Conservation (phyloP, 1,140 invertebrate species). For the Antheraea mylitta region DNA sequence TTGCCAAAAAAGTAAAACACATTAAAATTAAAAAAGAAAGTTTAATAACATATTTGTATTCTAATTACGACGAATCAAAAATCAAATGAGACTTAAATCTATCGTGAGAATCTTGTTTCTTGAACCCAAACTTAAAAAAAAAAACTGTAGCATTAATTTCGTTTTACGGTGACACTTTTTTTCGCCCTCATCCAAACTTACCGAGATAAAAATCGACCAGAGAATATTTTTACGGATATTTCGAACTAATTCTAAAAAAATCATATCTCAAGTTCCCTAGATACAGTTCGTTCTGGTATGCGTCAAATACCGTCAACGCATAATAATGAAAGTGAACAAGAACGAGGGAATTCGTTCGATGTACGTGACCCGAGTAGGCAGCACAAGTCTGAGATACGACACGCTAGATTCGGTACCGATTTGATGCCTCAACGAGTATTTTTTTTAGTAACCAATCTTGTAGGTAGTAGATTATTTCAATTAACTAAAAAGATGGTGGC, state of each 20-base stretch:
- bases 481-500: no score
- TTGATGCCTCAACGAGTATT: no score
- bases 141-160: neutral
- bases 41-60: no score
- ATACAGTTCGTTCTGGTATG: slow-evolving; percentile 4
- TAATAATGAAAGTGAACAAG: slow-evolving; percentile 5
- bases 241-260: neutral
- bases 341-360: slow-evolving; percentile 10
- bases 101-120: no score
- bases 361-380: slow-evolving; percentile 13
- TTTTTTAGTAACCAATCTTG: no score
- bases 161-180: neutral
- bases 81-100: no score
- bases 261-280: neutral
- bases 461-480: no score
- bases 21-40: no score
- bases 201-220: neutral
- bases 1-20: no score
- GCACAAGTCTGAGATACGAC: neutral
- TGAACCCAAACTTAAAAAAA: neutral
- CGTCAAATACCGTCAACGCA: slow-evolving; percentile 6
- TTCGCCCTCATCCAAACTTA: neutral
- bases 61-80: no score
- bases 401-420: neutral
- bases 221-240: neutral